phyloP scores from a whole-genome alignment of 2,888 invertebrate species.

The Geophilus truncorum region DNA sequence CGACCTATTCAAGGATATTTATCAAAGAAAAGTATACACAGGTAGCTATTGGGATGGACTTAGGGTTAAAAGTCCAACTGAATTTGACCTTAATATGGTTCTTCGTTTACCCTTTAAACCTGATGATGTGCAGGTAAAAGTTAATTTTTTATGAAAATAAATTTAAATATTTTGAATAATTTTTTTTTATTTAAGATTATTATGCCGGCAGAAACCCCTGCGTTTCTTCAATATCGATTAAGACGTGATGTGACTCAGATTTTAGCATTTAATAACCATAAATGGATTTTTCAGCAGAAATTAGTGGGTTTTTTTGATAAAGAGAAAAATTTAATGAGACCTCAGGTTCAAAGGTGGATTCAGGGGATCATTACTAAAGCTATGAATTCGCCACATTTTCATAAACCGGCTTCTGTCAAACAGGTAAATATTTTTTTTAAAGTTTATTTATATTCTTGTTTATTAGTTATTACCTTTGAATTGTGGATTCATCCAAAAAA shows the following conservation, averaged over 20 bases:
- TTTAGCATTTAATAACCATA: not conserved
- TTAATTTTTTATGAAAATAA: no score
- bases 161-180: not conserved
- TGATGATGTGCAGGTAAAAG: not conserved
- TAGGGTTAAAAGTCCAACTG: not conserved
- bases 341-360: not conserved
- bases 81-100: slow-evolving; percentile 23
- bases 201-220: not conserved
- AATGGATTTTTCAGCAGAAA: not conserved
- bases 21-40: not conserved
- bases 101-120: not conserved
- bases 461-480: no score
- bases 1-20: not conserved
- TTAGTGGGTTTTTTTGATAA: not conserved
- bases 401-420: not conserved
- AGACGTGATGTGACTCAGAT: not conserved
- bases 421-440: not conserved
- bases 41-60: slow-evolving; percentile 7
- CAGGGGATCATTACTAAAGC: not conserved
- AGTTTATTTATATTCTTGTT: no score
- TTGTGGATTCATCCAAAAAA: no score
- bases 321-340: not conserved
- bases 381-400: not conserved
- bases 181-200: not conserved
- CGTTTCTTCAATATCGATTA: not conserved